These are phyloP conservation scores for Sebastes diaconus DNA, from an alignment of 2,797 vertebrate species.

Conservation along the genomic window DNA sequence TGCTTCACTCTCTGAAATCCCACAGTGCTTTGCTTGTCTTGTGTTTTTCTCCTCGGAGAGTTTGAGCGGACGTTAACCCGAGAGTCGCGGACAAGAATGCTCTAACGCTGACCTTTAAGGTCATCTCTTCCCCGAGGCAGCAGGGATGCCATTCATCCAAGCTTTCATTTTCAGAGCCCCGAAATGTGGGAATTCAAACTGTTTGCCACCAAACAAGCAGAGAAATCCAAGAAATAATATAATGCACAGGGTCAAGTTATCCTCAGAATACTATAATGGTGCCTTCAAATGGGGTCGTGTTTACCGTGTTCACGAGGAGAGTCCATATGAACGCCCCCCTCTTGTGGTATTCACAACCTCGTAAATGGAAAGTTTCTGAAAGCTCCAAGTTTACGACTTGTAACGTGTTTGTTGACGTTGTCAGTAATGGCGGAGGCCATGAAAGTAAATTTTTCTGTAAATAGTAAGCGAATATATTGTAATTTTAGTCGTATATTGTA, in stretches of 20 bases:
- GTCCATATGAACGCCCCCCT: too few relatives aligned
- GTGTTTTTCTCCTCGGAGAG: constrained; percentile 21
- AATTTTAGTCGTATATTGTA: too few relatives aligned
- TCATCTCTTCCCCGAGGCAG: constrained; percentile 42
- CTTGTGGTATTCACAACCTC: too few relatives aligned
- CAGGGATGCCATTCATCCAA: constrained; percentile 26
- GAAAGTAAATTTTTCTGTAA: too few relatives aligned
- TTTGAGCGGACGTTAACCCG: constrained; percentile 34
- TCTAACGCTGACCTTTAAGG: constrained; percentile 47
- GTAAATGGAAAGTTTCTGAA: too few relatives aligned
- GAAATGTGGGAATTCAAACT: constrained; percentile 30
- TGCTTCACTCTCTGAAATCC: neutral
- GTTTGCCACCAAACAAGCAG: neutral
- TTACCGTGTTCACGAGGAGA: too few relatives aligned
- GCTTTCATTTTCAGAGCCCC: constrained; percentile 26
- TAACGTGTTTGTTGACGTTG: too few relatives aligned
- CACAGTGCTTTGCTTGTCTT: neutral
- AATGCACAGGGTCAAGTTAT: neutral
- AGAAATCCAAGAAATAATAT: neutral
- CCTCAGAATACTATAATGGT: neutral
- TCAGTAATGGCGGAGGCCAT: too few relatives aligned
- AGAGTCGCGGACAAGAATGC: constrained; percentile 41
- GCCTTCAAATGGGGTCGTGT: too few relatives aligned
- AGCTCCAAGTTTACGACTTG: too few relatives aligned
- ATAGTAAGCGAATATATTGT: too few relatives aligned